Evolutionary conservation across 2,113 vertebrate species (phyloP).

Genomic region (Takifugu bimaculatus): DNA sequence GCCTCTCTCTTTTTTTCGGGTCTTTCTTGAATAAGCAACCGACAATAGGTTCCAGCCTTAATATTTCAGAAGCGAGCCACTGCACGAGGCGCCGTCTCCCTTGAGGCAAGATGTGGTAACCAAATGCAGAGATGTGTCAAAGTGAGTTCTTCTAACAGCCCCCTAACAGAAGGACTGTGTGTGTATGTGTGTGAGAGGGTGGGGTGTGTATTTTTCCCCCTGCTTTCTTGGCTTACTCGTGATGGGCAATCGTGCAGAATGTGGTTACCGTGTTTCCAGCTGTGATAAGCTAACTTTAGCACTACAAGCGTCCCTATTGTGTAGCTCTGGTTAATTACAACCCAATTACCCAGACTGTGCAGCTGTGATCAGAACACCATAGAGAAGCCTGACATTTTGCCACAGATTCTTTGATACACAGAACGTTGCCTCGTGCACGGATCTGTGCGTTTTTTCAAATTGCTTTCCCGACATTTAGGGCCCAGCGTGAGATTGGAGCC

Average conservation of each 20-base stretch:
- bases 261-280: constrained; percentile 31
- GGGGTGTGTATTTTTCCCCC: background rate
- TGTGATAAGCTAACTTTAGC: constrained; percentile 9
- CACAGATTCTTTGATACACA: constrained; percentile 20
- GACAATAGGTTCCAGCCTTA: constrained; percentile 33
- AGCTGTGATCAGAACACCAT: constrained; percentile 40
- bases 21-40: constrained; percentile 41
- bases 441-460: background rate
- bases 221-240: constrained; percentile 4
- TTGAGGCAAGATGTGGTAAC: constrained; percentile 35
- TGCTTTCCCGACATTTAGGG: background rate
- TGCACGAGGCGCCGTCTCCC: constrained; percentile 25
- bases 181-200: background rate
- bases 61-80: constrained; percentile 54
- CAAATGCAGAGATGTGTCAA: constrained; percentile 49
- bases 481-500: constrained; percentile 3
- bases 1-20: constrained; percentile 11
- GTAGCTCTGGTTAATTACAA: constrained; percentile 52
- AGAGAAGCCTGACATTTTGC: constrained; percentile 41
- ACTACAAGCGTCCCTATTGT: constrained; percentile 29
- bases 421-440: background rate
- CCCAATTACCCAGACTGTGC: constrained; percentile 49
- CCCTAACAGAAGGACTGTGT: constrained; percentile 21
- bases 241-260: constrained; percentile 37
- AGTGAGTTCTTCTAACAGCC: constrained; percentile 25